phyloP scores from a whole-genome alignment of 2,113 vertebrate genomes.

The Sinocyclocheilus grahami region DNA sequence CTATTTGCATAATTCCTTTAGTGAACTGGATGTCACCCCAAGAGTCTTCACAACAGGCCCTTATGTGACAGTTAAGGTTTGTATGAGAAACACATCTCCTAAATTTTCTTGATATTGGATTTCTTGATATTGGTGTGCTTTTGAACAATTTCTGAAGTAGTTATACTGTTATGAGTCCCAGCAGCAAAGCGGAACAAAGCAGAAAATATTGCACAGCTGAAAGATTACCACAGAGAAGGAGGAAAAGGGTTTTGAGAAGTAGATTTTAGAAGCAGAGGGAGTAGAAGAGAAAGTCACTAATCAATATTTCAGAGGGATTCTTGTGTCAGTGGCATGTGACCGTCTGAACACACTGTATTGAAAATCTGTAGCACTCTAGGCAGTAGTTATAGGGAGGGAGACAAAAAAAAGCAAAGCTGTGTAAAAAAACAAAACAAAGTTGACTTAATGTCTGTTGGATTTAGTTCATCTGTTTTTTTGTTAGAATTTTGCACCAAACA shows the following conservation, averaged over 20 bases:
- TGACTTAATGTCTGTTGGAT: not conserved
- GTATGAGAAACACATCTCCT: not conserved
- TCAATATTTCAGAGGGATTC: constrained; percentile 36
- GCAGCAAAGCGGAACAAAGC: too few relatives aligned
- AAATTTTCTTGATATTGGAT: not conserved
- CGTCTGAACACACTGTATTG: not conserved
- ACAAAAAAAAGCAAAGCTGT: not conserved
- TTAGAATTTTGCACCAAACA: not conserved
- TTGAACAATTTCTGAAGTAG: too few relatives aligned
- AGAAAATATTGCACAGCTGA: not conserved
- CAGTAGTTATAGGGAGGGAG: not conserved
- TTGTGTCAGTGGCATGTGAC: not conserved
- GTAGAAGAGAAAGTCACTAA: not conserved
- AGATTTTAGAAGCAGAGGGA: not conserved
- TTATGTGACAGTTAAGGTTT: not conserved
- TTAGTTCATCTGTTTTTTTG: not conserved
- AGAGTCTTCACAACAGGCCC: not conserved
- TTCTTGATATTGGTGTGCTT: not conserved
- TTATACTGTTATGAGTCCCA: too few relatives aligned
- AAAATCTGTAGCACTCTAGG: not conserved
- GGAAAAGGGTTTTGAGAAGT: not conserved
- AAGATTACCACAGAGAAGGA: not conserved
- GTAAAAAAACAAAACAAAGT: not conserved
- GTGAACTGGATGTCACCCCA: not conserved
- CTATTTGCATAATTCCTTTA: not conserved